Evolutionary conservation across 2,888 invertebrate genomes (phyloP), one percentile per base, ranked within the genome.

Genomic region (Monochamus alternatus): DNA sequence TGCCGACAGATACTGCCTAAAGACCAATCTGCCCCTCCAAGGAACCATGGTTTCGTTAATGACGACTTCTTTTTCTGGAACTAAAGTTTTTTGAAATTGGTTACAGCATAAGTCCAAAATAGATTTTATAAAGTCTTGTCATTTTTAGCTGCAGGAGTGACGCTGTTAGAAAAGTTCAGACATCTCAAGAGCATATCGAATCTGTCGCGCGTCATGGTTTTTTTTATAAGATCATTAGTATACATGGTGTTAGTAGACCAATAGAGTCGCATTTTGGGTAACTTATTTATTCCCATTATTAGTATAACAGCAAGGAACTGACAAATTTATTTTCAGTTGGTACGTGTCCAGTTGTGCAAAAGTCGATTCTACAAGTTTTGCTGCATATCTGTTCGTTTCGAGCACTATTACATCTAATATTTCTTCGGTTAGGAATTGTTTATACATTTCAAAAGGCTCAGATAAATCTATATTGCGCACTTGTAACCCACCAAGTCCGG

Each of bases 211-310:
- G 22, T 75, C 52, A 75, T 75, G 31, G n/a, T 67, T 59, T 75
- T 72, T 38, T 75, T 12, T 44, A 73, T 43, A 44, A 59, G 60
- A 1, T 7, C n/a, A n/a, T 47, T 72, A 12, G 32, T 47, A 52
- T 58, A 73, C 60, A 55, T 66, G 38, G 65, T 60, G 30, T 51
- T 59, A 31, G 14, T 59, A 12, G 71, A 75, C 75, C 75, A 75
- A 55, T 71, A 60, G 59, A 74, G 44, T 14, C 64, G 63, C 74
- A 74, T 74, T 64, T 74, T 68, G 22, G 69, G 58, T 69, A 74
- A 51, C 14, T 67, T 44, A 47, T 71, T 65, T 31, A 62, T 71
- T 38, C 58, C 58, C 58, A 58, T 58, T 58, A 38, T 58, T 22
- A 58, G n/a, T 8, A 58, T 14, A 8, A 58, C 22, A 58, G 58